These are phyloP conservation scores for Trididemnum nubilum DNA, from an alignment of 23 tunicate species.

Conservation along the genomic window DNA sequence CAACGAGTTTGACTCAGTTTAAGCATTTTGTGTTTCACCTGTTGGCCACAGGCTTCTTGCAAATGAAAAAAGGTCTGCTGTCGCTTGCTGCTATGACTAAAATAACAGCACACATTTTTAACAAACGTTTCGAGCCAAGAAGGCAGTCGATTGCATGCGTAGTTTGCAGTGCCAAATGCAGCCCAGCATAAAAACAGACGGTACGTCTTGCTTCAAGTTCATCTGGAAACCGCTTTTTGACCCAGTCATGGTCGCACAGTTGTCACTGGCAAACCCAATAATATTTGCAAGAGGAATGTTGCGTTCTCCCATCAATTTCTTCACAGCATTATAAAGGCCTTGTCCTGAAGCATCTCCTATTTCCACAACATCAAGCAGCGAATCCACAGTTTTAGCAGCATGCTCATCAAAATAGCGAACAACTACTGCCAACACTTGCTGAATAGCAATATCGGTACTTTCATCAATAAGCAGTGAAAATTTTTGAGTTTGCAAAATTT, in stretches of 20 bases:
- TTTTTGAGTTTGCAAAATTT: conserved; percentile 8
- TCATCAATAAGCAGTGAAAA: conserved; percentile 19
- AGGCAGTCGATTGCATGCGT: conserved; percentile 33
- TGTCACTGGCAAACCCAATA: conserved; percentile 24
- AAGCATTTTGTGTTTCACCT: neutral
- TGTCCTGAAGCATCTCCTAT: conserved; percentile 5
- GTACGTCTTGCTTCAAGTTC: conserved; percentile 3
- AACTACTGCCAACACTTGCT: conserved; percentile 24
- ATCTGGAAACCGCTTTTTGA: conserved; percentile 11
- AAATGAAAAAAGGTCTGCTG: conserved; percentile 2
- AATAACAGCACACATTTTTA: neutral
- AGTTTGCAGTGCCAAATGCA: conserved; percentile 26
- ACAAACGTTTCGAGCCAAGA: conserved; percentile 8
- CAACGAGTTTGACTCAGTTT: conserved; percentile 9
- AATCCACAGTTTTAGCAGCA: conserved; percentile 5
- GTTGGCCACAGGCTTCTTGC: conserved; percentile 16
- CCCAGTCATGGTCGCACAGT: conserved; percentile 24
- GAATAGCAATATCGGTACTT: conserved; percentile 12
- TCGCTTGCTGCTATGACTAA: conserved; percentile 16
- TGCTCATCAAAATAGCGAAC: conserved; percentile 23
- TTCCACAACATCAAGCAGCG: conserved; percentile 18
- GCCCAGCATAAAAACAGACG: conserved; percentile 8
- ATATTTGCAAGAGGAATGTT: conserved; percentile 23
- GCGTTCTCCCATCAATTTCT: conserved; percentile 7
- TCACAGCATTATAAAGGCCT: conserved; percentile 9